Base-by-base conservation (phyloP, 2,113 vertebrate genomes). In the Larimichthys polyactis region DNA sequence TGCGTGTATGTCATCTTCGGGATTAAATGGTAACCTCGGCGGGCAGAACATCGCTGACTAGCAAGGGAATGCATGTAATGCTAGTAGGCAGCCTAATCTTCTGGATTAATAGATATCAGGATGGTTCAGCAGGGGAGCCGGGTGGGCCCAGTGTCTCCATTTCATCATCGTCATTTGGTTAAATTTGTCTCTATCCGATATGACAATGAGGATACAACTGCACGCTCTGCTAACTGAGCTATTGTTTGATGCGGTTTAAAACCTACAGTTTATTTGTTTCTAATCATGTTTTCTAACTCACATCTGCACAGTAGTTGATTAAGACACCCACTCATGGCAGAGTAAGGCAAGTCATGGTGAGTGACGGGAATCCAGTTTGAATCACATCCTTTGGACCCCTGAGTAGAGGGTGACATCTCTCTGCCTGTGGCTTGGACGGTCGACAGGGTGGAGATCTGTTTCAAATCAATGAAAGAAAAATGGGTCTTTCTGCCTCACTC, bases 381-480 rank as follows among this genome's bases (percentile, higher is more conserved):
- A 90, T 86, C 77, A 78, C 78, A 86, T 83, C 46, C 65, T 86
- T 40, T 82, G 62, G 63, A 87, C 73, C 64, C 36, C 76, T 8
- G 67, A 88, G 79, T 32, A 66, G 69, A 73, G 85, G 83, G 71
- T 83, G 86, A 88, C 87, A 87, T 85, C 88, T 91, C 69, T 77
- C 79, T 81, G 85, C 72, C 83, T 86, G 85, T 75, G 76, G 85
- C 76, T 86, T 91, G 89, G 89, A 90, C 48, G 57, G 75, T 67
- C 81, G 63, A 85, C 66, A 67, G 40, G 27, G 20, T 55, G 68
- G 71, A 75, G 86, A 89, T 92, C 90, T 93, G 93, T 89, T 94
- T 92, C 77, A 86, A 89, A 92, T 93, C 84, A 93, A 70, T 73
- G 81, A n/a, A 87, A 89, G 78, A 82, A 88, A 92, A 90, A 86